Evolutionary conservation across 2,113 vertebrate species (phyloP).

Genomic region (Scolopax mira): DNA sequence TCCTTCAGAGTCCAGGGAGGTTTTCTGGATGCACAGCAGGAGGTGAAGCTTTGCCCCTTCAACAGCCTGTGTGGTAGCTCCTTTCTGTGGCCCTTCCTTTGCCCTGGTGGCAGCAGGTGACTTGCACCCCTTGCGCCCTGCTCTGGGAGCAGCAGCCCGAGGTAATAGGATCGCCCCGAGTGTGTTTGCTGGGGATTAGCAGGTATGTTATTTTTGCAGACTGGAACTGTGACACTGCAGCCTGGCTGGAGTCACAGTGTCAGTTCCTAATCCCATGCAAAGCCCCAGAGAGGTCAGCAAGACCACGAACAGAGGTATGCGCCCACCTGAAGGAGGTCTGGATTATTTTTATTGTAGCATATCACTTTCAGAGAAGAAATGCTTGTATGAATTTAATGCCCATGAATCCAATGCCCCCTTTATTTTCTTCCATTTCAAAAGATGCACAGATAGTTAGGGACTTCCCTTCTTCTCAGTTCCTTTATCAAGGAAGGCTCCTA

Average conservation of each 20-base stretch:
- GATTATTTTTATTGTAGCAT: neutral
- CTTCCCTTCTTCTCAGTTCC: neutral
- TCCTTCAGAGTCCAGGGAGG: neutral
- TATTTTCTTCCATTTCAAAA: neutral
- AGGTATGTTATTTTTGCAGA: conserved; percentile 13
- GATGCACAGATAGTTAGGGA: neutral
- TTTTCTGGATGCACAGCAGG: neutral
- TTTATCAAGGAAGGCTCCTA: neutral
- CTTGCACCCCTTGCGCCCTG: neutral
- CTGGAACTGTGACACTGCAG: neutral
- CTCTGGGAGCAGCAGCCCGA: neutral
- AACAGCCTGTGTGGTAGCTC: neutral
- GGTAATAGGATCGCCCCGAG: neutral
- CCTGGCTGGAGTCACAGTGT: neutral
- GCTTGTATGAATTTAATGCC: neutral
- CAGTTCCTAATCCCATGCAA: neutral
- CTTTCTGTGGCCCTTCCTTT: neutral
- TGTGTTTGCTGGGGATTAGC: neutral
- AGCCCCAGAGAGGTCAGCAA: neutral
- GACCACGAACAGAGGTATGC: neutral
- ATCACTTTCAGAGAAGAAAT: neutral
- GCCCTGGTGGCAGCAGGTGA: neutral
- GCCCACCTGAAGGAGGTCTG: neutral
- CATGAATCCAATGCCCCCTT: too few relatives aligned
- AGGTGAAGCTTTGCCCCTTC: neutral